phyloP scores from a whole-genome alignment of 2,113 vertebrate species.

The Callipepla californica region DNA sequence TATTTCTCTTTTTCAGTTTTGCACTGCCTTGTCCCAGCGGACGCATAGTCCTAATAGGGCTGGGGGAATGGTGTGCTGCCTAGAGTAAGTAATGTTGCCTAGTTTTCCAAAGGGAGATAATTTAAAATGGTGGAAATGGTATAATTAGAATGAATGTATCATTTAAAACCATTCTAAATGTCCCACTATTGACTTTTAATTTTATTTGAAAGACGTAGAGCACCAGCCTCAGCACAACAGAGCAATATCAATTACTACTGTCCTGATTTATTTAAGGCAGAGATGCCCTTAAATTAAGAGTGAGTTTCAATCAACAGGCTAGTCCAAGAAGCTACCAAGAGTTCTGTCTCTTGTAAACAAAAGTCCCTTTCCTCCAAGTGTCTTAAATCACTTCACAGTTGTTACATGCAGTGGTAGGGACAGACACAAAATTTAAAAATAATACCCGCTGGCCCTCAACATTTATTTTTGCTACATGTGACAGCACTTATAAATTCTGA shows the following conservation, averaged over 20 bases:
- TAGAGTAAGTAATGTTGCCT: neutral
- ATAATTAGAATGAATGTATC: neutral
- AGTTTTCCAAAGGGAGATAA: neutral
- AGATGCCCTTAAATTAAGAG: neutral
- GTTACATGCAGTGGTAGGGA: neutral
- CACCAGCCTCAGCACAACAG: neutral
- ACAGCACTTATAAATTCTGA: neutral
- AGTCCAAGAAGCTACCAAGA: neutral
- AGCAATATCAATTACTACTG: neutral
- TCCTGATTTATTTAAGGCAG: neutral
- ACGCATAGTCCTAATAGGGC: neutral
- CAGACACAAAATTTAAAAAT: neutral
- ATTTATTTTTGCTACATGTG: neutral
- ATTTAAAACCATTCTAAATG: neutral
- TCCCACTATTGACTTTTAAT: neutral
- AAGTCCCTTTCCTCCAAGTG: neutral
- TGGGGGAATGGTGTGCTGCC: neutral
- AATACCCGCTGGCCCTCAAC: accelerated
- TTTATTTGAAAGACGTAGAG: neutral
- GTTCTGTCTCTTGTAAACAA: neutral
- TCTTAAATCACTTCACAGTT: neutral
- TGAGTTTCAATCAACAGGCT: neutral
- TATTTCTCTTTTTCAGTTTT: neutral
- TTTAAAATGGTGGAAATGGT: neutral
- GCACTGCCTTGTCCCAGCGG: neutral